A percentile compares a stretch with the other conserved stretches of the same genome.
These are phyloP conservation scores for Trematomus loennbergii DNA, from an alignment of 2,113 vertebrate genomes.

Conservation along the genomic window DNA sequence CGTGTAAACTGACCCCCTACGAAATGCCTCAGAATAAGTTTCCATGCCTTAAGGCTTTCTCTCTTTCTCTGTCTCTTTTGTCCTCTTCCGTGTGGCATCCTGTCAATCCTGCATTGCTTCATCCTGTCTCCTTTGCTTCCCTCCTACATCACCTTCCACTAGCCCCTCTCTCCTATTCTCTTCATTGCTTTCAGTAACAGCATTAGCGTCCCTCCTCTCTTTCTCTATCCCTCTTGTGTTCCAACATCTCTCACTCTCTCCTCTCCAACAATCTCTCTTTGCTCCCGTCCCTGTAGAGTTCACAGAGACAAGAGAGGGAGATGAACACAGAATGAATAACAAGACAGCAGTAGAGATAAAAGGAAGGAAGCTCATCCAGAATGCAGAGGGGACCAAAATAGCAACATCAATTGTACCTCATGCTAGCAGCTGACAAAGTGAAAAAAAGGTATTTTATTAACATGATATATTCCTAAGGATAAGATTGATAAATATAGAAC, in stretches of 20 bases:
- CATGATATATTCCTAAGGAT: not conserved
- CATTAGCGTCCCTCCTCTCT: not conserved
- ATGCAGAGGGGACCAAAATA: conserved; percentile 52
- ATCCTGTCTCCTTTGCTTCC: conserved; percentile 24
- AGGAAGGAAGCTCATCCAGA: conserved; percentile 37
- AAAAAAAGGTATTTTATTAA: not conserved
- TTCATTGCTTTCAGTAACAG: not conserved
- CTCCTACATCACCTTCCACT: conserved; percentile 27
- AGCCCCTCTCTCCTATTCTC: conserved; percentile 9
- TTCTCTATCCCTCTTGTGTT: not conserved
- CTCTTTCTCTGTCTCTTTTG: conserved; percentile 3
- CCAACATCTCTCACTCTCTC: conserved; percentile 21
- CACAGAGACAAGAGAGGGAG: conserved; percentile 50
- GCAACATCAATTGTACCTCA: conserved; percentile 26
- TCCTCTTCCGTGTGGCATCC: conserved; percentile 36
- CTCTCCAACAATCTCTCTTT: conserved; percentile 35
- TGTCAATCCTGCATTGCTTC: conserved; percentile 44
- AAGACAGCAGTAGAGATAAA: conserved; percentile 66
- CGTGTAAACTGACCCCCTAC: conserved; percentile 49
- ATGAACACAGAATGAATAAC: conserved; percentile 68
- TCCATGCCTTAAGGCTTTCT: conserved; percentile 13
- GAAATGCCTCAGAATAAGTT: conserved; percentile 21
- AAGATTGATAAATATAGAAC: not conserved
- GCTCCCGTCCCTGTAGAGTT: conserved; percentile 47
- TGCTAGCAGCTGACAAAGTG: conserved; percentile 5